A percentile compares a stretch with the other conserved stretches of the same genome.
Evolutionary conservation across 2,113 vertebrate species (phyloP).

Genomic region (Epinephelus cyanopodus): DNA sequence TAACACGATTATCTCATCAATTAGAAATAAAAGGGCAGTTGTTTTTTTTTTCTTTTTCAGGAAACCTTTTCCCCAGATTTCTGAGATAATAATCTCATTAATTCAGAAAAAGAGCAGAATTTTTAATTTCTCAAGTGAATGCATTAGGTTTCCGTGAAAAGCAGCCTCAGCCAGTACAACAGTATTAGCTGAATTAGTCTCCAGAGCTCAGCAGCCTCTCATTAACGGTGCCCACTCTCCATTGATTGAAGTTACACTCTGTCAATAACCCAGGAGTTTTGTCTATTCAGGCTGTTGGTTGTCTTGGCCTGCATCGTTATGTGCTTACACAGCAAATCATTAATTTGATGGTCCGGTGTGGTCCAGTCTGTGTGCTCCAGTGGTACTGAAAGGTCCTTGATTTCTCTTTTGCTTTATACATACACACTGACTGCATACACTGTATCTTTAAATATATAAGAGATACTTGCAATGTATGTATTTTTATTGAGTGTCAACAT

Average conservation of each 20-base stretch:
- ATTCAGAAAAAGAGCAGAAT: too few species aligned
- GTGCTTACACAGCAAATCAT: constrained; percentile 73
- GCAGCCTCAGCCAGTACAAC: constrained; percentile 57
- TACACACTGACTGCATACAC: neutral
- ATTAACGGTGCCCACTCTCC: constrained; percentile 64
- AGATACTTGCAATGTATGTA: neutral
- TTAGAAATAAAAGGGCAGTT: too few species aligned
- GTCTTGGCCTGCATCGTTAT: constrained; percentile 65
- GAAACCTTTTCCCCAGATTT: too few species aligned
- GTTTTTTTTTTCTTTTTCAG: too few species aligned
- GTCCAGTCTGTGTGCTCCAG: constrained; percentile 14
- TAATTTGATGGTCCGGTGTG: constrained; percentile 50
- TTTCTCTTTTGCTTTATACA: neutral
- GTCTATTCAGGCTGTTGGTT: constrained; percentile 73
- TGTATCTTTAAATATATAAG: neutral
- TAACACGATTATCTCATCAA: too few species aligned
- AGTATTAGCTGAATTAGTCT: constrained; percentile 65
- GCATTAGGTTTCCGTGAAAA: neutral
- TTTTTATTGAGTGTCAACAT: neutral
- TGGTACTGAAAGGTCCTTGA: constrained; percentile 1
- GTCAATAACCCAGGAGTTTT: constrained; percentile 75
- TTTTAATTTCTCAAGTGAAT: too few species aligned
- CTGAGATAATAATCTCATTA: too few species aligned
- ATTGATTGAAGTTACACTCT: constrained; percentile 72
- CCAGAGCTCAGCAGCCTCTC: constrained; percentile 50